Conservation (phyloP, 2,113 vertebrate species). For the Microtus pennsylvanicus region DNA sequence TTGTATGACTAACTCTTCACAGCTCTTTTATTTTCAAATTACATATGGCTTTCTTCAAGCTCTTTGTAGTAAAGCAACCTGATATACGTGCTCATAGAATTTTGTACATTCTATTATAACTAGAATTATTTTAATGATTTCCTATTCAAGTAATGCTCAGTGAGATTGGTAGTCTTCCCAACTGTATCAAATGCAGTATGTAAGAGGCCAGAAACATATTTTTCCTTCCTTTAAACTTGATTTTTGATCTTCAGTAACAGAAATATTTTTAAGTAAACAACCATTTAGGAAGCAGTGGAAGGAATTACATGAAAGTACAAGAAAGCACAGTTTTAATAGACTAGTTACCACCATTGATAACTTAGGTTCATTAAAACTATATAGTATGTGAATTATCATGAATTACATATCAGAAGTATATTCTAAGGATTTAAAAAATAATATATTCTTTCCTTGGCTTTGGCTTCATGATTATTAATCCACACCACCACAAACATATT, state of each 20-base stretch:
- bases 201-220: neutral
- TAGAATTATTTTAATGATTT: neutral
- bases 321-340: neutral
- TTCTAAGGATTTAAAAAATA: neutral
- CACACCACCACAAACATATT: rapidly evolving
- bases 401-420: neutral
- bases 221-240: neutral
- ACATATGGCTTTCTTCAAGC: neutral
- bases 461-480: neutral
- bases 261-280: neutral
- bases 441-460: neutral
- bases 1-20: neutral
- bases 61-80: neutral
- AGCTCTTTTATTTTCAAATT: neutral
- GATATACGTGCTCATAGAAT: neutral
- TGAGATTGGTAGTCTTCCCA: neutral
- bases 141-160: neutral
- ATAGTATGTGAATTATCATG: neutral
- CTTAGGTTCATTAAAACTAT: neutral
- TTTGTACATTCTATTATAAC: neutral
- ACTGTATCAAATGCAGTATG: neutral
- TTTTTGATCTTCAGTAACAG: neutral
- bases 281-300: neutral
- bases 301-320: neutral
- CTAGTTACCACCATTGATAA: neutral